These are phyloP conservation scores for Vanacampus margaritifer DNA, from an alignment of 2,113 vertebrate species.

Conservation along the genomic window DNA sequence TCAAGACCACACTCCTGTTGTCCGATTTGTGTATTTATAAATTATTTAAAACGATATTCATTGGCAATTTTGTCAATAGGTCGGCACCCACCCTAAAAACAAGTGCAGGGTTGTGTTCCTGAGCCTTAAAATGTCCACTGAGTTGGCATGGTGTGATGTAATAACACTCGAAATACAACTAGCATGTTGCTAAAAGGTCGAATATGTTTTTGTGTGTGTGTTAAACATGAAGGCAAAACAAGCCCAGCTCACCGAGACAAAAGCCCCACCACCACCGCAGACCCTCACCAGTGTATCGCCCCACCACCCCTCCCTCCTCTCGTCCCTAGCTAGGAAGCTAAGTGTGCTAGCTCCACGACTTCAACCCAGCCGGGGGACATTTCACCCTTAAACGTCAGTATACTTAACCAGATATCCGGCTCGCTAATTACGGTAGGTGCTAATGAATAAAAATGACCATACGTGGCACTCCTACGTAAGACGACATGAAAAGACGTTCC, in stretches of 20 bases:
- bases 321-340: constrained; percentile 54
- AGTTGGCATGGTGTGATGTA: neutral
- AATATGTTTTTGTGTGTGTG: neutral
- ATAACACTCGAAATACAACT: neutral
- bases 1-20: neutral
- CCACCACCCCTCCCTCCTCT: constrained; percentile 33
- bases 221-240: constrained; percentile 15
- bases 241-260: constrained; percentile 60
- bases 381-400: constrained; percentile 13
- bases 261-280: constrained; percentile 63
- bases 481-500: constrained; percentile 12
- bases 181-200: neutral
- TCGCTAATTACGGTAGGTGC: neutral
- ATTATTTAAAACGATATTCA: neutral
- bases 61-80: neutral
- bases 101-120: neutral
- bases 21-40: neutral
- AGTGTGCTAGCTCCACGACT: constrained; percentile 31
- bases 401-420: neutral
- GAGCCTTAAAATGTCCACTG: neutral
- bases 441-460: neutral
- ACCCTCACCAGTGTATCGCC: constrained; percentile 50
- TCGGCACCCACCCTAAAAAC: neutral
- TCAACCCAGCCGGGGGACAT: constrained; percentile 32
- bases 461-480: neutral